These are phyloP conservation scores for Temnothorax curvispinosus DNA, from an alignment of 1,140 invertebrate genomes.

Conservation along the genomic window DNA sequence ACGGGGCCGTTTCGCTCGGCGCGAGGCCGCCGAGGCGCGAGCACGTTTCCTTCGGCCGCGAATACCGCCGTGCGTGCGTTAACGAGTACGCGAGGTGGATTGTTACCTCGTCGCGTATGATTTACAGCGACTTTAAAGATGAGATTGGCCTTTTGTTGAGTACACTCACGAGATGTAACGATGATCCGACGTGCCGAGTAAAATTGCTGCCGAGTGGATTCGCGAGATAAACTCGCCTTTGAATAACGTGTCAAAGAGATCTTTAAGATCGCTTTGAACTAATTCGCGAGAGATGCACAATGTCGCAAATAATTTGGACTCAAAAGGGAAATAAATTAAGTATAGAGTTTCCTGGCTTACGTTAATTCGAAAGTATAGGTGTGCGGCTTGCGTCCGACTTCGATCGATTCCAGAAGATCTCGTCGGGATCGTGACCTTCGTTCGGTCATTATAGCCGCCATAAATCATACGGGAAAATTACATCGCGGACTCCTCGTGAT, in stretches of 20 bases:
- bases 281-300: background rate
- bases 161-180: background rate
- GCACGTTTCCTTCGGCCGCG: constrained; percentile 7
- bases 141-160: constrained; percentile 35
- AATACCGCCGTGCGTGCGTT: background rate
- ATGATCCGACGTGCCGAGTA: background rate
- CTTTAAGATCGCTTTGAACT: background rate
- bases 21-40: too few species aligned
- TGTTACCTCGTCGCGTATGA: constrained; percentile 36
- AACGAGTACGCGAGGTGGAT: constrained; percentile 30
- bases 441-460: constrained; percentile 74
- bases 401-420: constrained; percentile 75
- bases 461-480: constrained; percentile 78
- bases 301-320: background rate
- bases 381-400: constrained; percentile 41
- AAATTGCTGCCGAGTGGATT: background rate
- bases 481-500: constrained; percentile 73
- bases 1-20: constrained; percentile 19
- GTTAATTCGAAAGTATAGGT: constrained; percentile 36
- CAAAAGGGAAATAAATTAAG: background rate
- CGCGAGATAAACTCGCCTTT: constrained; percentile 11
- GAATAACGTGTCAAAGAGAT: background rate
- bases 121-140: constrained; percentile 46
- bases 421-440: constrained; percentile 75
- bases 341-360: background rate